phyloP scores from a whole-genome alignment of 1,140 invertebrate species.

The Chrysomallon squamiferum region DNA sequence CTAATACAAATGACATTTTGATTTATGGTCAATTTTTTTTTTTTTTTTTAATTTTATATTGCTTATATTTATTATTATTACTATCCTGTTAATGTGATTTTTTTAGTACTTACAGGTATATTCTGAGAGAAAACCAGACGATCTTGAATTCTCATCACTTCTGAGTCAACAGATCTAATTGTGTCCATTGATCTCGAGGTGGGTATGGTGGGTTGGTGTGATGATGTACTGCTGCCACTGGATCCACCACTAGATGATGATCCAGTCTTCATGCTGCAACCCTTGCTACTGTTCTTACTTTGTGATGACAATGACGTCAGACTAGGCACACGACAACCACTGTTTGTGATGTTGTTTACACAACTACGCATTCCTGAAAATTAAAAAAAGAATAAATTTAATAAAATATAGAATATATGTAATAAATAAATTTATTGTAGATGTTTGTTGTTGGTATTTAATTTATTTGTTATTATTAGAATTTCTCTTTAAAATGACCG shows the following conservation, averaged over 20 bases:
- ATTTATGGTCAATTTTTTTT: no score
- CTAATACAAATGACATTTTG: no score
- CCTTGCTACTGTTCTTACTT: slow-evolving; percentile 16
- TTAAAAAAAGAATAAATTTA: neutral
- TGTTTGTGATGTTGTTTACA: slow-evolving; percentile 48
- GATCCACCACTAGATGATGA: slow-evolving; percentile 23
- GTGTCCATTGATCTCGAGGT: slow-evolving; percentile 30
- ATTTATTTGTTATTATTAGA: no score
- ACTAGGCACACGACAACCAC: slow-evolving; percentile 46
- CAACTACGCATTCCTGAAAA: slow-evolving; percentile 48
- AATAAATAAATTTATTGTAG: no score
- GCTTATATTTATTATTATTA: no score
- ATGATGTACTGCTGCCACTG: slow-evolving; percentile 7
- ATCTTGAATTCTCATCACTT: slow-evolving; percentile 51
- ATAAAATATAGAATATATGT: no score
- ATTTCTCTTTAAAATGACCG: no score
- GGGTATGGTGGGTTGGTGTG: slow-evolving; percentile 10
- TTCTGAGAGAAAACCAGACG: slow-evolving; percentile 46
- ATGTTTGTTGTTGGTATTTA: no score
- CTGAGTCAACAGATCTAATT: slow-evolving; percentile 34
- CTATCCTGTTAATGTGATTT: no score
- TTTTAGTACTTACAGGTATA: slow-evolving; percentile 50
- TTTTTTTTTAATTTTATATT: no score
- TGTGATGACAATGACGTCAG: slow-evolving; percentile 41
- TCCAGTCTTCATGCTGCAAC: slow-evolving; percentile 27